These are phyloP conservation scores for Sipha flava DNA, from an alignment of 1,140 invertebrate species.

Conservation along the genomic window DNA sequence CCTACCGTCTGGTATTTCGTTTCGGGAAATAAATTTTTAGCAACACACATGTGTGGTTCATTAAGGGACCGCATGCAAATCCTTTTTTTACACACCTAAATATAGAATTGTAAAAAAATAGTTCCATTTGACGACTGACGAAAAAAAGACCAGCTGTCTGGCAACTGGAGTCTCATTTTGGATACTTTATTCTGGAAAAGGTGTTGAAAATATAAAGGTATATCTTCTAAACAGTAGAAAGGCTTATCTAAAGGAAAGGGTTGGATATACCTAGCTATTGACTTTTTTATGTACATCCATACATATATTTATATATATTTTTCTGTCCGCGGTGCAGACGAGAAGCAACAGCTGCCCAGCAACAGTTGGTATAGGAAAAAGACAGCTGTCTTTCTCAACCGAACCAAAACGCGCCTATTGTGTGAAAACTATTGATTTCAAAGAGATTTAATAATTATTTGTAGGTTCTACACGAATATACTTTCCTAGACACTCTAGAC, in stretches of 20 bases:
- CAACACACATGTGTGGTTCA: slow-evolving; percentile 29
- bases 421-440: slow-evolving; percentile 17
- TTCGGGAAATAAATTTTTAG: slow-evolving; percentile 32
- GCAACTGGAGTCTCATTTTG: slow-evolving; percentile 23
- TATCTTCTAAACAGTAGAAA: background rate
- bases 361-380: slow-evolving; percentile 28
- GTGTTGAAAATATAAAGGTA: slow-evolving; percentile 30
- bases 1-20: slow-evolving; percentile 29
- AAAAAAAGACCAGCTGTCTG: slow-evolving; percentile 25
- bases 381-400: slow-evolving; percentile 15
- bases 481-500: no score
- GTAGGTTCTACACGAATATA: background rate
- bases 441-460: slow-evolving; percentile 25
- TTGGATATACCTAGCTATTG: slow-evolving; percentile 8
- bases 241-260: slow-evolving; percentile 27
- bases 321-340: background rate
- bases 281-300: background rate
- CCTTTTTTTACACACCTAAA: slow-evolving; percentile 29
- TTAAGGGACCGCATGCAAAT: slow-evolving; percentile 32
- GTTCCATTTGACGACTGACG: slow-evolving; percentile 22
- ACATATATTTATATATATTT: background rate
- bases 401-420: slow-evolving; percentile 25
- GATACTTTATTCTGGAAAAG: background rate
- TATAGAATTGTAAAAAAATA: slow-evolving; percentile 30
- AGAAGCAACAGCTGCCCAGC: slow-evolving; percentile 32